Evolutionary conservation across 2,797 vertebrate species (phyloP), one percentile per base, ranked within the genome.

Genomic region (Liparis tanakae): DNA sequence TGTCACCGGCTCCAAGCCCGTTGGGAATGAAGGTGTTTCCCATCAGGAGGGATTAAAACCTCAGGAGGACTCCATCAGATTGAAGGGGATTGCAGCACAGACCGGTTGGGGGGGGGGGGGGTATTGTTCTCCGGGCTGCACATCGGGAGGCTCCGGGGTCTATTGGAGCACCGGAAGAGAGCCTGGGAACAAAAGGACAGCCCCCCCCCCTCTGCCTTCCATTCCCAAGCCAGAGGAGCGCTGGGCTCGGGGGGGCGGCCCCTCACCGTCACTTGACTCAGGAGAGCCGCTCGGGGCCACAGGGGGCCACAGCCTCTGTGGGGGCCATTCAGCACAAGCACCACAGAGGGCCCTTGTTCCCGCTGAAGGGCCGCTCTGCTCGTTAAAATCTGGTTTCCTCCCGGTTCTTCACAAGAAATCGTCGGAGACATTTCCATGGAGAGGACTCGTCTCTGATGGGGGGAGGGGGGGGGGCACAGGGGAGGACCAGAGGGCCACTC

Each of bases 261-360:
- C 83, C 87, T 90, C 87, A 91, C 83, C 91, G 89, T 92, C 89
- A 92, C 90, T 92, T 91, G 91, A 92, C 91, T 89, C 86, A 90
- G 81, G 83, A 86, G 87, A 90, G 78, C 87, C 80, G 82, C 84
- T 85, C 82, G 71, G 64, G 82, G 85, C 76, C 72, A 81, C 68
- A 80, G 80, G 84, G 88, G 87, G 78, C 86, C 86, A 82, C 78
- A 79, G 84, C 75, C 90, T 89, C 91, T 85, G 81, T 56, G 84
- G 85, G 84, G 84, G 69, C 86, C 80, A 85, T 91, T 91, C 88
- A 92, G 88, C 83, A 87, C 81, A 84, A 89, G 88, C 78, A 83
- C 87, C 76, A 79, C 72, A 61, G 72, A 83, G 78, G 65, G 74
- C 70, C 69, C 89, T 90, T 74, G 83, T 82, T 85, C 55, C 71